Evolutionary conservation across 2,888 invertebrate species (phyloP).

Genomic region (Drosophila meridionalis): DNA sequence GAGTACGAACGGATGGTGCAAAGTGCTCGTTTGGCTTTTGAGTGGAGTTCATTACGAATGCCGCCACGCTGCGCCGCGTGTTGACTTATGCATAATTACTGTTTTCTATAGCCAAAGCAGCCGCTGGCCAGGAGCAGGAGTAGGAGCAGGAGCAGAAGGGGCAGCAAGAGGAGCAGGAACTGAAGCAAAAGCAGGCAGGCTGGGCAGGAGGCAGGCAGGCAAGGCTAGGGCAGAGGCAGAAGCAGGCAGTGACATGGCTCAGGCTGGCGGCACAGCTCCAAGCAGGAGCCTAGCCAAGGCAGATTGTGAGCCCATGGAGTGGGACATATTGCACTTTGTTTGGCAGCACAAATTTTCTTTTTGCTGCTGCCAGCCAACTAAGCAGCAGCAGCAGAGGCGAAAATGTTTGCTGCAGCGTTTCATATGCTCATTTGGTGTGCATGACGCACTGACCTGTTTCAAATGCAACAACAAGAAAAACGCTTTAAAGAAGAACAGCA

Average conservation of each 20-base stretch:
- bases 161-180: not conserved
- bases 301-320: not conserved
- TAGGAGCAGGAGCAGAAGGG: not conserved
- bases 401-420: slow-evolving; percentile 26
- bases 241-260: not conserved
- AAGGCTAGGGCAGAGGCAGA: not conserved
- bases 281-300: not conserved
- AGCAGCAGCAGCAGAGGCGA: not conserved
- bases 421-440: slow-evolving; percentile 80
- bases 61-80: slow-evolving; percentile 72
- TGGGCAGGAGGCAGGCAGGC: no score
- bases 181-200: not conserved
- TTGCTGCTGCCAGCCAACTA: slow-evolving; percentile 20
- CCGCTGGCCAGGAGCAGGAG: not conserved
- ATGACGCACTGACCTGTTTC: slow-evolving; percentile 79
- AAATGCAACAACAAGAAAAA: slow-evolving; percentile 57
- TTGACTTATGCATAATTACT: slow-evolving; percentile 80
- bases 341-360: slow-evolving; percentile 32
- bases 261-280: not conserved
- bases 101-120: slow-evolving; percentile 58
- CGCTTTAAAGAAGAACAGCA: slow-evolving; percentile 9
- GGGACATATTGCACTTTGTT: slow-evolving; percentile 26
- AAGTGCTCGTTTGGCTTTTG: slow-evolving; percentile 75
- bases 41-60: slow-evolving; percentile 80
- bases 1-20: slow-evolving; percentile 22